phyloP scores from a whole-genome alignment of 2,888 invertebrate species.

The Xiphydria camelus region DNA sequence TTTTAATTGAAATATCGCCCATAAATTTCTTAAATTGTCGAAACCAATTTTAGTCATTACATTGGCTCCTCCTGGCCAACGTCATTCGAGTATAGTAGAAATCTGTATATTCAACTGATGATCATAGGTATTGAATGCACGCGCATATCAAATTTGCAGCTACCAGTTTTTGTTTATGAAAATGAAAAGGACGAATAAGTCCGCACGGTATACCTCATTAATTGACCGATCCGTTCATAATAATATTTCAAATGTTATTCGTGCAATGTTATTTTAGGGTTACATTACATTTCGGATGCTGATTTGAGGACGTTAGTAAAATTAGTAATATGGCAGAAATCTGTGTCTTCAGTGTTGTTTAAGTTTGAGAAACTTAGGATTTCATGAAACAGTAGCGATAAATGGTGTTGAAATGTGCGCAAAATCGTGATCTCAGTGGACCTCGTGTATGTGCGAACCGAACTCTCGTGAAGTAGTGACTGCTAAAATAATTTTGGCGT shows the following conservation, averaged over 20 bases:
- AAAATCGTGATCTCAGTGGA: conserved; percentile 23
- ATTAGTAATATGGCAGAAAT: conserved; percentile 53
- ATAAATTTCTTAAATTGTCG: no score
- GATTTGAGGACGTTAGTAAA: conserved; percentile 45
- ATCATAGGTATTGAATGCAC: no score
- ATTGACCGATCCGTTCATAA: conserved; percentile 15
- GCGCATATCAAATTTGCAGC: conserved; percentile 25
- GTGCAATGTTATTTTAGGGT: conserved; percentile 7
- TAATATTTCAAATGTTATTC: background rate
- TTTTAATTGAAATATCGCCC: no score
- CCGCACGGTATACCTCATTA: conserved; percentile 11
- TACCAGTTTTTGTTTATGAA: conserved; percentile 25
- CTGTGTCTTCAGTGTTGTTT: conserved; percentile 49
- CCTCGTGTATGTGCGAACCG: conserved; percentile 18
- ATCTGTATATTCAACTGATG: no score
- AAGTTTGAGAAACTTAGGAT: conserved; percentile 36
- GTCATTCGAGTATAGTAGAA: no score
- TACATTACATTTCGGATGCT: conserved; percentile 27
- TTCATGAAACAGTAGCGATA: conserved; percentile 20
- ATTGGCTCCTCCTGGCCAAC: no score
- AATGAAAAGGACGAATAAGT: conserved; percentile 19
- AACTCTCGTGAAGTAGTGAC: conserved; percentile 14
- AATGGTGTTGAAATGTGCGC: conserved; percentile 32
- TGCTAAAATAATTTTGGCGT: conserved; percentile 18
- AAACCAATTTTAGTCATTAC: no score